Base-by-base conservation (phyloP, 2,797 vertebrate genomes). In the Melanotaenia boesemani region DNA sequence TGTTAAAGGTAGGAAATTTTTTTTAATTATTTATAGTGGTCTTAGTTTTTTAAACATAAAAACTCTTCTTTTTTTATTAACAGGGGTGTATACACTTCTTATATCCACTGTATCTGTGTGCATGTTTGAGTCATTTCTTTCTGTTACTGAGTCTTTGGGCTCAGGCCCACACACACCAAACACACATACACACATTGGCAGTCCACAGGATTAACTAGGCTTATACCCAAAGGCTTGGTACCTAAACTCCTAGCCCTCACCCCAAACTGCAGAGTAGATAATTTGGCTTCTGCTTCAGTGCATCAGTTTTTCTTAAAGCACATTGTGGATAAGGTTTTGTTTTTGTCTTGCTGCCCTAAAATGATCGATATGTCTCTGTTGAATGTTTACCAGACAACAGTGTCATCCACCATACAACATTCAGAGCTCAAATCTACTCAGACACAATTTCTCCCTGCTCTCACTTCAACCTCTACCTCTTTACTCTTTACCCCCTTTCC, bases 161-260 rank as follows among this genome's bases (percentile, higher is more conserved):
- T 44, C 70, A 39, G 24, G 24, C 22, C 57, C 58, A 4, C 48
- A 39, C 26, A 52, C 56, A 36, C 26, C 41, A 48, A 37, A 61
- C 15, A 52, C 56, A 46, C 59, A 59, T 64, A 30, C 67, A 30
- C 67, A 66, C 54, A 66, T 36, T 65, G 73, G 78, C 79, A 85
- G 69, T 76, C 69, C 57, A 68, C 61, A 70, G 79, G 83, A 90
- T 91, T 88, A 89, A 84, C 82, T 65, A 9, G 79, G 80, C 71
- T 87, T 86, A 85, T 85, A 87, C 83, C 84, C 58, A 0, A 74
- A 76, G 68, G 70, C 78, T 78, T 50, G 78, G 88, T 77, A 81
- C 70, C 82, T 73, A 77, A 71, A 69, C 70, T 76, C 66, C 48
- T 68, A 78, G 55, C 63, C 59, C 72, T 65, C 63, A 26, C 56